Base-by-base conservation (phyloP, 2,113 vertebrate species). In the Nerophis lumbriciformis region DNA sequence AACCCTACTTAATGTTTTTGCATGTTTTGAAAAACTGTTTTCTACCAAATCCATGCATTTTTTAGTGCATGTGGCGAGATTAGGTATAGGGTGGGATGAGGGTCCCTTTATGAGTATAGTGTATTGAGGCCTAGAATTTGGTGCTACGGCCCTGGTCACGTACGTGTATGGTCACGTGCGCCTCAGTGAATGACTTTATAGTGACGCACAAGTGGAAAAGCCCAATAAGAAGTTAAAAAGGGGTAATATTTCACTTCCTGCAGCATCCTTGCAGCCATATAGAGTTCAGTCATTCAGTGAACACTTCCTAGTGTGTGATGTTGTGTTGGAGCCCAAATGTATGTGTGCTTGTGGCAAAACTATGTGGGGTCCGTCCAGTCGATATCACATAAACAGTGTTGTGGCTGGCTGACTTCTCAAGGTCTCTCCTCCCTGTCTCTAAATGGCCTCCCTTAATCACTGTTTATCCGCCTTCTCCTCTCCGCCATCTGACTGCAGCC, bases 371-470 rank as follows among this genome's bases (percentile, higher is more conserved):
- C 56, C 39, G 63, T 19, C 56, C 39, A 66, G 68, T 80, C 77
- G 76, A 73, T 84, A 81, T 70, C 70, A 82, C 82, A 87, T 78
- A 87, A 87, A 87, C 73, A 82, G 65, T 54, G 80, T 61, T 66
- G 58, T 68, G 86, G 75, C 76, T 85, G 86, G 80, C 73, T 80
- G 79, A 68, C 55, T 82, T 72, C 73, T 88, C 86, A 90, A 90
- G 89, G 89, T 91, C 86, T 83, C 75, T 53, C 42, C 42, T 12
- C 42, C 58, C 28, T 35, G 16, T 77, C 73, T 81, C 69, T 75
- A 83, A 88, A 89, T 83, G 71, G 68, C 77, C 59, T 58, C 78
- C 75, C 73, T 88, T 88, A 91, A 91, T 91, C 88, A 89, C 85
- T 80, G 79, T 88, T 89, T 83, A 88, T 80, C 72, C 28, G 53